Evolutionary conservation across 2,113 vertebrate genomes (phyloP).

Genomic region (Eulemur macaco): DNA sequence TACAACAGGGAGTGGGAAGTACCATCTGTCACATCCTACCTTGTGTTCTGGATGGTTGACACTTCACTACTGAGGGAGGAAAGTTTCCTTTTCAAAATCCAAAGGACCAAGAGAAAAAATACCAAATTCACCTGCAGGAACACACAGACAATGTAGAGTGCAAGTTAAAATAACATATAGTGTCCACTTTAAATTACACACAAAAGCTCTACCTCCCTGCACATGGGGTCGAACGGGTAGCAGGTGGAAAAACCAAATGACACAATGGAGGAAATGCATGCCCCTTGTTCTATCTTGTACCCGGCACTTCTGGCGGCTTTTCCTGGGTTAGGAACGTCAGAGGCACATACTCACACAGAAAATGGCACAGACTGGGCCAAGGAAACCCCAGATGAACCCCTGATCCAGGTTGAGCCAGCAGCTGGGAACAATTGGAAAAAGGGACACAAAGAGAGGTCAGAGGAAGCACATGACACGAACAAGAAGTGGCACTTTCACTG

Average conservation of each 20-base stretch:
- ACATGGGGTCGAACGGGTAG: not conserved
- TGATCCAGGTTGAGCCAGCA: slow-evolving; percentile 82
- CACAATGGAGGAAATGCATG: not conserved
- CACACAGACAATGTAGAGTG: not conserved
- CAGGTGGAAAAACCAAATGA: not conserved
- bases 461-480: not conserved
- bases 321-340: not conserved
- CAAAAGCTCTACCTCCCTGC: not conserved
- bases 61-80: slow-evolving; percentile 74
- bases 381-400: slow-evolving; percentile 83
- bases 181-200: not conserved
- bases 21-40: slow-evolving; percentile 45
- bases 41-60: slow-evolving; percentile 72
- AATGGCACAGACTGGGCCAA: slow-evolving; percentile 82
- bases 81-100: slow-evolving; percentile 65
- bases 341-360: slow-evolving; percentile 79
- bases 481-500: not conserved
- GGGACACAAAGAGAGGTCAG: not conserved
- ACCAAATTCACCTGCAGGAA: slow-evolving; percentile 66
- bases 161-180: not conserved
- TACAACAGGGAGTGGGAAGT: not conserved
- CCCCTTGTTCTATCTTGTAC: not conserved
- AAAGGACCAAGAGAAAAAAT: slow-evolving; percentile 68
- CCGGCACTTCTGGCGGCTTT: not conserved
- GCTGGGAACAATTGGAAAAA: slow-evolving; percentile 68